phyloP scores from a whole-genome alignment of 2,888 invertebrate genomes.

The Odontocolon sp. region DNA sequence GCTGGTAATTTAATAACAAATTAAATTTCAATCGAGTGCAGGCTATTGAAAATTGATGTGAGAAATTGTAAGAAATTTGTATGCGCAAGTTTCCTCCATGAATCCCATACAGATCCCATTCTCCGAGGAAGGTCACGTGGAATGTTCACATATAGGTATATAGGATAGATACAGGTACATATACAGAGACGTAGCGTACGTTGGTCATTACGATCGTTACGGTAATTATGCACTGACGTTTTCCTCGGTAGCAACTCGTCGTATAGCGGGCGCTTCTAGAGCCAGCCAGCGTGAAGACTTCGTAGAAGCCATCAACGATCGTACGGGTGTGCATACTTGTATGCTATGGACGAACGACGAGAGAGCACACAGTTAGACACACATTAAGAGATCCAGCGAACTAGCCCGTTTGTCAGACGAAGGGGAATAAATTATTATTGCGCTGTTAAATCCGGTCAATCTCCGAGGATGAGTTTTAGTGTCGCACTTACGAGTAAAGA shows the following conservation, averaged over 20 bases:
- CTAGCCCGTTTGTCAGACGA: slow-evolving; percentile 53
- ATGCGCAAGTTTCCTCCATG: too few species aligned
- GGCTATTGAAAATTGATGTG: too few species aligned
- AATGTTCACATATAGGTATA: neutral
- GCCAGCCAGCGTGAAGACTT: slow-evolving; percentile 72
- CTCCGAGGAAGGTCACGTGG: slow-evolving; percentile 7
- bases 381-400: slow-evolving; percentile 28
- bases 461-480: slow-evolving; percentile 55
- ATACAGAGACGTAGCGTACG: slow-evolving; percentile 24
- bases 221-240: slow-evolving; percentile 77
- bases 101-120: slow-evolving; percentile 4
- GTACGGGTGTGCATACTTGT: slow-evolving; percentile 32
- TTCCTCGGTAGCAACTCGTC: slow-evolving; percentile 66
- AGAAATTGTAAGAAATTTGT: too few species aligned
- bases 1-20: too few species aligned
- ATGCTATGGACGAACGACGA: neutral
- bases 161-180: slow-evolving; percentile 41
- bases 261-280: slow-evolving; percentile 16
- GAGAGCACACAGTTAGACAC: slow-evolving; percentile 8
- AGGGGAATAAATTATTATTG: slow-evolving; percentile 74
- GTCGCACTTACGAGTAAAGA: slow-evolving; percentile 26
- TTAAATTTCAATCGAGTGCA: too few species aligned
- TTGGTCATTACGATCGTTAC: slow-evolving; percentile 71
- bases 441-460: slow-evolving; percentile 73
- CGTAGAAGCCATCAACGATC: slow-evolving; percentile 73